These are phyloP conservation scores for Arctocebus calabarensis DNA, from an alignment of 2,797 vertebrate genomes.

Conservation along the genomic window DNA sequence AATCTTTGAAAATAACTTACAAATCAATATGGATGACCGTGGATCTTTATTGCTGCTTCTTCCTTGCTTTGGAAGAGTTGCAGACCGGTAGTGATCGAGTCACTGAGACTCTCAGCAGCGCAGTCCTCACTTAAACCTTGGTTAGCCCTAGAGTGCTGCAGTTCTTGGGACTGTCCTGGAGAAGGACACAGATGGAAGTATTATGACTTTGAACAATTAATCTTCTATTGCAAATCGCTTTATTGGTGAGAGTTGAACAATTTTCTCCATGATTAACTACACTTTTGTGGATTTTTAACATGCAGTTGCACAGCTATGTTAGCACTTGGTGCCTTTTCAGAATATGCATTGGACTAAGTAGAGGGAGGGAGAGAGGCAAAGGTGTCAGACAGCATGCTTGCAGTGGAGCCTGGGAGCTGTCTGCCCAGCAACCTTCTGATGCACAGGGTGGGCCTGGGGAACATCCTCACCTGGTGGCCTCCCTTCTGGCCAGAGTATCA, in stretches of 20 bases:
- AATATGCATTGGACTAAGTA: neutral
- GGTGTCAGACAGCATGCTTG: neutral
- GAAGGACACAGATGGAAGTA: constrained; percentile 40
- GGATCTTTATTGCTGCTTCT: neutral
- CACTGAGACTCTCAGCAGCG: neutral
- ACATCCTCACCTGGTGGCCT: neutral
- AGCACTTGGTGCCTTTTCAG: neutral
- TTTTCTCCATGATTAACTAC: constrained; percentile 28
- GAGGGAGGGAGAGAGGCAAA: neutral
- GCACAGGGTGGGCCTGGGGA: neutral
- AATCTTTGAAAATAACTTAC: neutral
- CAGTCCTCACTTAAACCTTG: neutral
- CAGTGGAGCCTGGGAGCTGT: neutral
- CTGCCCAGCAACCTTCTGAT: neutral
- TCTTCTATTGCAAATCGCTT: constrained; percentile 40
- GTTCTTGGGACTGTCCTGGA: neutral
- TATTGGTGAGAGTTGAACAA: neutral
- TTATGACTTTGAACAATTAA: neutral
- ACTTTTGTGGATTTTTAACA: neutral
- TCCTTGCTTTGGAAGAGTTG: neutral
- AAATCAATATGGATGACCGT: neutral
- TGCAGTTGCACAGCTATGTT: neutral
- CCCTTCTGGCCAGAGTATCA: neutral
- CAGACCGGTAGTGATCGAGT: neutral
- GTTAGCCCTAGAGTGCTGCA: neutral